These are phyloP conservation scores for Brachyptera risi DNA, from an alignment of 2,888 invertebrate genomes.

Conservation along the genomic window DNA sequence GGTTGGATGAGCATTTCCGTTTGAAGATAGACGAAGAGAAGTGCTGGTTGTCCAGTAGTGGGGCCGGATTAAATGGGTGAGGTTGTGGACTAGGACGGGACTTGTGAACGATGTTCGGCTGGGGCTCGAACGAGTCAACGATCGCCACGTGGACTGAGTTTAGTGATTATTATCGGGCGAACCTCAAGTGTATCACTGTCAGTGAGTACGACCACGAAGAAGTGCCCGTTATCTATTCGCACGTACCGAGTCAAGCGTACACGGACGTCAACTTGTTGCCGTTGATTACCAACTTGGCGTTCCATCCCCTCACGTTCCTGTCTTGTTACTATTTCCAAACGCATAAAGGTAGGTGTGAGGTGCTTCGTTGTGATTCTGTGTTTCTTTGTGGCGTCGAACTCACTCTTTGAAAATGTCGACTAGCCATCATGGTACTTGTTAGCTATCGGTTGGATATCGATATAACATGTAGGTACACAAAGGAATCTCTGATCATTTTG, in stretches of 20 bases:
- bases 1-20: slow-evolving; percentile 5
- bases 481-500: no score
- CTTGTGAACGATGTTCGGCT: slow-evolving; percentile 27
- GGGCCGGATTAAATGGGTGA: not conserved
- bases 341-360: slow-evolving; percentile 56
- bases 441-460: no score
- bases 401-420: no score
- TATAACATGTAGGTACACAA: no score
- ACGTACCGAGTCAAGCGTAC: slow-evolving; percentile 46
- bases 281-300: slow-evolving; percentile 50
- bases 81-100: not conserved
- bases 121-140: no score
- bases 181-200: slow-evolving; percentile 56
- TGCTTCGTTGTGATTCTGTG: no score
- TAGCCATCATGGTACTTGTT: no score
- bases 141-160: slow-evolving; percentile 43
- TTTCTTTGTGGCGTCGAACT: no score
- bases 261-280: slow-evolving; percentile 44
- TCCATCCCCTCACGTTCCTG: slow-evolving; percentile 57
- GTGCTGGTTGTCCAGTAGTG: no score
- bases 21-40: not conserved
- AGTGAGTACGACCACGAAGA: slow-evolving; percentile 61
- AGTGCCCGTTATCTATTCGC: slow-evolving; percentile 52
- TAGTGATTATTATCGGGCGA: slow-evolving; percentile 52
- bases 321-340: slow-evolving; percentile 59